Evolutionary conservation across 2,113 vertebrate species (phyloP).

Genomic region (Apteryx mantelli): DNA sequence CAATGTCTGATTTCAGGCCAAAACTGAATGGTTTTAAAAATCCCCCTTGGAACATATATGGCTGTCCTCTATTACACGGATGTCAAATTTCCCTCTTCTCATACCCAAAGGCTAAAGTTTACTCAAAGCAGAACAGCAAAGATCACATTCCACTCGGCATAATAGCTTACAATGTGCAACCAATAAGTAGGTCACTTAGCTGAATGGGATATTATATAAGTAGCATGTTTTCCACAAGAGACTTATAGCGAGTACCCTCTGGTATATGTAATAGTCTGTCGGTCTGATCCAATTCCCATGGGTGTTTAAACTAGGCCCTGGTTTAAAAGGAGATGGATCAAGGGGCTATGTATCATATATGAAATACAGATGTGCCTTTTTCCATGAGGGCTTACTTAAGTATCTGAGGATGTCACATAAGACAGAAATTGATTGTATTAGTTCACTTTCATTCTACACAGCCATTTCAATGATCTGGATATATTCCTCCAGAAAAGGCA

Average conservation of each 20-base stretch:
- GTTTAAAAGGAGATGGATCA: slow-evolving; percentile 38
- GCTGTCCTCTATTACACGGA: slow-evolving; percentile 31
- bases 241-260: slow-evolving; percentile 14
- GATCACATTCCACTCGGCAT: not conserved
- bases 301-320: slow-evolving; percentile 39
- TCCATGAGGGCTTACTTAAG: slow-evolving; percentile 34
- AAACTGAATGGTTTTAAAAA: slow-evolving; percentile 25
- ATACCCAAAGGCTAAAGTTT: slow-evolving; percentile 33
- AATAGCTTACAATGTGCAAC: slow-evolving; percentile 49
- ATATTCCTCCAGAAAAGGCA: slow-evolving; percentile 35
- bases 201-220: slow-evolving; percentile 31
- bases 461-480: slow-evolving; percentile 29
- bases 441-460: slow-evolving; percentile 34
- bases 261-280: slow-evolving; percentile 2
- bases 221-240: slow-evolving; percentile 42
- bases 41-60: not conserved
- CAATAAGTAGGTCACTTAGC: slow-evolving; percentile 60
- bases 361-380: slow-evolving; percentile 13
- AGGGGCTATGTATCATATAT: not conserved
- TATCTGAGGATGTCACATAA: slow-evolving; percentile 18
- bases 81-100: slow-evolving; percentile 35
- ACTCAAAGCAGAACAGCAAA: slow-evolving; percentile 56
- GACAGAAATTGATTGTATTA: slow-evolving; percentile 28
- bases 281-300: slow-evolving; percentile 12
- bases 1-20: not conserved